Evolutionary conservation across 37 sponge, comb jelly and placozoan genomes (phyloP).

Genomic region (Chondrosia reniformis): DNA sequence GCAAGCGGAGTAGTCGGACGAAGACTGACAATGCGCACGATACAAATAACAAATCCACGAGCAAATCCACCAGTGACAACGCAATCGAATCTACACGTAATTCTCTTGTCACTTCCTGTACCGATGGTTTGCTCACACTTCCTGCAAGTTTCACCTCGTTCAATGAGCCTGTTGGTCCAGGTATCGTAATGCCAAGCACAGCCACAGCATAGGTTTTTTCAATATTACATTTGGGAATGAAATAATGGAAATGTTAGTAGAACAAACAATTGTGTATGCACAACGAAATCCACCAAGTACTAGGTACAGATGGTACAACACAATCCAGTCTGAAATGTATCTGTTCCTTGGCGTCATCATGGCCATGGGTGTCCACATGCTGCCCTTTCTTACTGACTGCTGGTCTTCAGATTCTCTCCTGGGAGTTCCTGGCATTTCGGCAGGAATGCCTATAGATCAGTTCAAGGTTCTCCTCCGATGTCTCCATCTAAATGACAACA

Average conservation of each 20-base stretch:
- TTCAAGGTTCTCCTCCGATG: not conserved
- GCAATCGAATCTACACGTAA: not conserved
- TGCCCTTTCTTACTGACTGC: not conserved
- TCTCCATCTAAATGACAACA: not conserved
- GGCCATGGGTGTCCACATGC: not conserved
- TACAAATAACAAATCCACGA: no score
- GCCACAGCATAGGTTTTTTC: not conserved
- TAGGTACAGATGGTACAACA: not conserved
- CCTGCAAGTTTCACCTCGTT: not conserved
- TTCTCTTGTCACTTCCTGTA: not conserved
- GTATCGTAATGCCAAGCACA: not conserved
- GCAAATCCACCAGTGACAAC: not conserved
- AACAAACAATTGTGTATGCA: not conserved
- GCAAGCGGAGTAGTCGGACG: no score
- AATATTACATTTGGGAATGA: not conserved
- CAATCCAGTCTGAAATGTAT: not conserved
- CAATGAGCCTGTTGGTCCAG: not conserved
- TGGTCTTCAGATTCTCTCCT: not conserved
- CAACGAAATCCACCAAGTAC: not conserved
- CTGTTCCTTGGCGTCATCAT: not conserved
- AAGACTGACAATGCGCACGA: not conserved
- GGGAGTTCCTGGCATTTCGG: not conserved
- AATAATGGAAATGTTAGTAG: not conserved
- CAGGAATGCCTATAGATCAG: not conserved
- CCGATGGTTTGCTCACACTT: not conserved